phyloP scores from a whole-genome alignment of 1,140 invertebrate genomes.

The Coelopa frigida region DNA sequence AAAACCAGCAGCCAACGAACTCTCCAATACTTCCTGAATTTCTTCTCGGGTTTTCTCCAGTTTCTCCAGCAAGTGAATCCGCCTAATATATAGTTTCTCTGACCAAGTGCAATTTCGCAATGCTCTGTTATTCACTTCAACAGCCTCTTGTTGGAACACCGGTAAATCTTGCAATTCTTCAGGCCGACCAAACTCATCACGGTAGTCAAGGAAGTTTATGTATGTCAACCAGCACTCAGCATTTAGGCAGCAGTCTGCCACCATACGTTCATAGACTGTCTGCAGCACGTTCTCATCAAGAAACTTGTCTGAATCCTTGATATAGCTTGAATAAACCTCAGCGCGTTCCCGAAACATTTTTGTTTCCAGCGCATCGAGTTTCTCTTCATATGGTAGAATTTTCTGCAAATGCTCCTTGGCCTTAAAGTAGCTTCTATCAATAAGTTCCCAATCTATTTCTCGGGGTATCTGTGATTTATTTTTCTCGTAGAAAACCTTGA shows the following conservation, averaged over 20 bases:
- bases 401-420: conserved; percentile 24
- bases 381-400: conserved; percentile 29
- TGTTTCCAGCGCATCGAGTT: conserved; percentile 25
- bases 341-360: conserved; percentile 30
- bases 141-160: conserved; percentile 31
- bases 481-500: conserved; percentile 29
- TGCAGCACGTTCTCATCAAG: conserved; percentile 20
- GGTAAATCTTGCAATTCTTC: conserved; percentile 36
- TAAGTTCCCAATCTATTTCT: conserved; percentile 12
- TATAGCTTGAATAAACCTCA: conserved; percentile 20
- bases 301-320: conserved; percentile 16
- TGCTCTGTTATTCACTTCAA: conserved; percentile 36
- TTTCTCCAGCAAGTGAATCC: conserved; percentile 37
- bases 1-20: conserved; percentile 17
- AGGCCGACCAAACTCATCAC: conserved; percentile 32
- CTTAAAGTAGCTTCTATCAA: conserved; percentile 17
- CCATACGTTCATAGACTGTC: conserved; percentile 22
- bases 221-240: conserved; percentile 34
- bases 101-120: conserved; percentile 45
- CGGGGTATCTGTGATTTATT: conserved; percentile 5
- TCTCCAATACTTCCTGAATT: conserved; percentile 25
- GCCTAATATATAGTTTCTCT: conserved; percentile 39
- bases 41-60: conserved; percentile 25
- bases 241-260: conserved; percentile 22
- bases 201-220: conserved; percentile 38